Base-by-base conservation (phyloP, 2,888 invertebrate species). In the Protodeltote pygarga region DNA sequence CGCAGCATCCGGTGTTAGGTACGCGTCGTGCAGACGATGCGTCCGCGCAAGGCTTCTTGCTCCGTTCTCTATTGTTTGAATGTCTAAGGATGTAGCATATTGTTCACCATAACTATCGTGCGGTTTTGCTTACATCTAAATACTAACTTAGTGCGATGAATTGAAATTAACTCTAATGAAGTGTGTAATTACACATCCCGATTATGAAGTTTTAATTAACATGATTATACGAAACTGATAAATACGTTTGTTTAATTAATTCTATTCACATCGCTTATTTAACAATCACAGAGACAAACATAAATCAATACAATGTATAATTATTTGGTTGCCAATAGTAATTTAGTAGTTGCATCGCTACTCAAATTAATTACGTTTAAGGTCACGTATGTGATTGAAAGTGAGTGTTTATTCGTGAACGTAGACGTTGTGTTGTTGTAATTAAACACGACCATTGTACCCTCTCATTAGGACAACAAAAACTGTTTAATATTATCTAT, bases 401-500 rank as follows among this genome's bases (percentile, higher is more conserved):
- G 40, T 59, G 50, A 63, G 41, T 60, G 51, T 55, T 50, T 60
- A 61, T 54, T 57, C 47, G 32, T 13, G 35, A 35, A 31, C 19
- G 24, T 20, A 37, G n/a, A 32, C 25, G 13, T 8, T 23, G 13
- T 23, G 6, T 16, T 65, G 52, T 44, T 53, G 65, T 71, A 73
- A 71, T 67, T 58, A 67, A 60, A 60, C 44, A 46, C 52, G 39
- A 60, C 68, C 53, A 79, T 83, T 81, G 77, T 80, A 15, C 35
- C 47, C 49, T 49, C 52, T 46, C 53, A 54, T 37, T 41, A 48
- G 52, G 64, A 64, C 67, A 71, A 75, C 77, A 81, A 80, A 80
- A 82, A 81, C 59, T 75, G 65, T 70, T 74, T 75, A 81, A 81
- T 82, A 81, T 81, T 71, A 84, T 79, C 79, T 77, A 67, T 42